Conservation (phyloP, 2,888 invertebrate species). For the Amphipyra tragopoginis region DNA sequence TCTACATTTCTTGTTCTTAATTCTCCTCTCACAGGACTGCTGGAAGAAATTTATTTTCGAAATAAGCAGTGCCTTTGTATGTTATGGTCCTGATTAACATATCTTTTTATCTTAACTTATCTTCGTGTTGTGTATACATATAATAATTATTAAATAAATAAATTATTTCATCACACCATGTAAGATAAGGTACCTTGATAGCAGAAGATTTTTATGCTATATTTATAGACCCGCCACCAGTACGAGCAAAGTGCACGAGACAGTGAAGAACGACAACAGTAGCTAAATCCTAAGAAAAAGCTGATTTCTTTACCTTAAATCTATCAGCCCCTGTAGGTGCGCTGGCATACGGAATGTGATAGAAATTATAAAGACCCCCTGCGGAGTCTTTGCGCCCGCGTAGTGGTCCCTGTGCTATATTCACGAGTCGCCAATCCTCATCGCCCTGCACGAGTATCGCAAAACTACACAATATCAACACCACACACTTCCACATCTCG, state of each 20-base stretch:
- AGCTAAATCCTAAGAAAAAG: conserved; percentile 18
- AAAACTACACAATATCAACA: conserved; percentile 18
- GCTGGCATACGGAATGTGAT: conserved; percentile 76
- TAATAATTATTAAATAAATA: no score
- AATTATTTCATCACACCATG: no score
- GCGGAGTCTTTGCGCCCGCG: conserved; percentile 63
- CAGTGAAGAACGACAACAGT: background rate
- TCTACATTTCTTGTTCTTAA: no score
- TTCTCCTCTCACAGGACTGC: no score
- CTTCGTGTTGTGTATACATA: no score
- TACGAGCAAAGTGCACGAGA: background rate
- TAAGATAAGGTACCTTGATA: no score
- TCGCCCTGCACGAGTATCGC: conserved; percentile 19
- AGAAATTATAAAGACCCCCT: conserved; percentile 64
- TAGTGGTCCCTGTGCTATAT: conserved; percentile 66
- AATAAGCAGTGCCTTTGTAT: no score
- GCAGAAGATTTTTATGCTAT: no score
- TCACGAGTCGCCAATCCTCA: conserved; percentile 52
- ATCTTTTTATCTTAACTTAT: no score
- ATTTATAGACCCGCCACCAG: no score
- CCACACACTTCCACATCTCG: conserved; percentile 27
- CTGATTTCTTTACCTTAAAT: conserved; percentile 59
- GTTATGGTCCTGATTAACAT: no score
- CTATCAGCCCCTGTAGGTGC: conserved; percentile 68
- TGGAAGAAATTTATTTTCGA: no score